Percentiles rank a stretch among this genome's conserved stretches.
These are phyloP conservation scores for Abrostola tripartita DNA, from an alignment of 2,888 invertebrate species.

Conservation along the genomic window DNA sequence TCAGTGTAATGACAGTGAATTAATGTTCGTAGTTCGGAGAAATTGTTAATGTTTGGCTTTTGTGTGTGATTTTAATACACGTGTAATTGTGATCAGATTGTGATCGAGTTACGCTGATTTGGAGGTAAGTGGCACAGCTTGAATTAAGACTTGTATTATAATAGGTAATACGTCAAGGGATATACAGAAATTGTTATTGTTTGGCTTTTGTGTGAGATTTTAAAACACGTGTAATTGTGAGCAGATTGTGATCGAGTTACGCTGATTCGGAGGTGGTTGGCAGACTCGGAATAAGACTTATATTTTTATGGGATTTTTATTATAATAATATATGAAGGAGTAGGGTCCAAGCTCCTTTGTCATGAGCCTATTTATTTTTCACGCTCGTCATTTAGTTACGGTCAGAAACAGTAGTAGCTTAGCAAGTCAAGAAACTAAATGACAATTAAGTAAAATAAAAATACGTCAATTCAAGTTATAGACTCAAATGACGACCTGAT, in stretches of 20 bases:
- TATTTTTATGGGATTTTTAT: too few species aligned
- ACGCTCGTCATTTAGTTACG: too few species aligned
- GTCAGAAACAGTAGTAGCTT: too few species aligned
- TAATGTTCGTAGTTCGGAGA: constrained; percentile 19
- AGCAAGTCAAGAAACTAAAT: too few species aligned
- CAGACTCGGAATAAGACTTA: not conserved
- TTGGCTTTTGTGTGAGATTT: constrained; percentile 22
- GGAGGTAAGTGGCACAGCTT: not conserved
- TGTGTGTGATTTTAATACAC: constrained; percentile 10
- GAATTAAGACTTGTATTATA: not conserved
- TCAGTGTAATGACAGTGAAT: constrained; percentile 30
- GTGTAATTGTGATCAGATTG: constrained; percentile 17
- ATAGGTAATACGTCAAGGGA: too few species aligned
- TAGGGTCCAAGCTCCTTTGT: too few species aligned
- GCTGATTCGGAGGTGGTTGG: not conserved
- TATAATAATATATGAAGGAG: too few species aligned
- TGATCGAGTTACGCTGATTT: not conserved
- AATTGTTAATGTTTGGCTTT: constrained; percentile 32
- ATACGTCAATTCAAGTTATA: too few species aligned
- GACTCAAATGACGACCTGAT: too few species aligned
- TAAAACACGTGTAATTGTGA: constrained; percentile 14
- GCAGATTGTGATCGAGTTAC: not conserved
- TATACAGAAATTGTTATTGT: constrained; percentile 20
- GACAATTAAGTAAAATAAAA: too few species aligned
- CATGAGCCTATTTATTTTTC: too few species aligned